Conservation (phyloP, 1,140 invertebrate species). For the Achatina immaculata region DNA sequence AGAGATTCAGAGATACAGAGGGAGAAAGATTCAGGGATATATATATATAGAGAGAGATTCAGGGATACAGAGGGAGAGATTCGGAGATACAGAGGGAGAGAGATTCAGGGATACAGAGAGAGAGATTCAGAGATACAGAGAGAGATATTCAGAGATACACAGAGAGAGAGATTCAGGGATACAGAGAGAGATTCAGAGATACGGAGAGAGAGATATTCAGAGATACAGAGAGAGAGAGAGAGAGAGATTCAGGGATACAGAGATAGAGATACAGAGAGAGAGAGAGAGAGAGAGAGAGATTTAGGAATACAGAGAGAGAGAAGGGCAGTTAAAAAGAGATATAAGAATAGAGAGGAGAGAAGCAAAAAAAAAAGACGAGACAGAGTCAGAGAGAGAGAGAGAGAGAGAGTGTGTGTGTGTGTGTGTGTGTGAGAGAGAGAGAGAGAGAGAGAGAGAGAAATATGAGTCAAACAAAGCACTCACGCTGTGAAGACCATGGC, state of each 20-base stretch:
- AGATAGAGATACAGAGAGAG: constrained; percentile 2
- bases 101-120: not conserved
- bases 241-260: not conserved
- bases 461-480: not conserved
- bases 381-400: not conserved
- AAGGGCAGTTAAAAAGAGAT: not conserved
- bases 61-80: no score
- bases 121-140: not conserved
- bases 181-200: not conserved
- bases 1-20: no score
- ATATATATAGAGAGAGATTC: no score
- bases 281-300: not conserved
- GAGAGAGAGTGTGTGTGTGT: constrained; percentile 2
- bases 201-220: constrained; percentile 5
- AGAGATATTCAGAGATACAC: not conserved
- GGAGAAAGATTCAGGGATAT: no score
- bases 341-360: not conserved
- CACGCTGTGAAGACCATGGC: constrained; percentile 55
- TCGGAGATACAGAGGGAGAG: not conserved
- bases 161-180: not conserved
- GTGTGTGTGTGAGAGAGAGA: not conserved
- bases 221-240: not conserved
- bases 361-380: not conserved
- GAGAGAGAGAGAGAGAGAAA: constrained; percentile 19
- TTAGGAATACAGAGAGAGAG: not conserved